Evolutionary conservation across 2,888 invertebrate genomes (phyloP).

Genomic region (Ennomos erosarius): DNA sequence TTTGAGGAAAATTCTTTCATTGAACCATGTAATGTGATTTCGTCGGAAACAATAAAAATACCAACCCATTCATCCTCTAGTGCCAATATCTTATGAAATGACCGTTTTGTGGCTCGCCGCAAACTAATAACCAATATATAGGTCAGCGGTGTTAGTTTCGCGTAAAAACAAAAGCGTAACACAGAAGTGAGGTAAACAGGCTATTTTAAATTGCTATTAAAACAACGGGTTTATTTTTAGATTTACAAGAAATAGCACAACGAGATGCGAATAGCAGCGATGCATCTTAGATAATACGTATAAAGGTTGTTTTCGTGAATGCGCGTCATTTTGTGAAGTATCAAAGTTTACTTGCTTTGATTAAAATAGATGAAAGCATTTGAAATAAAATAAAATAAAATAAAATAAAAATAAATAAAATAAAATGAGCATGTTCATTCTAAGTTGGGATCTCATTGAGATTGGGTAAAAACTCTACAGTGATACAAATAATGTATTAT

Average conservation of each 20-base stretch:
- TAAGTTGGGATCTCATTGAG: no score
- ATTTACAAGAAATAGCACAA: conserved; percentile 33
- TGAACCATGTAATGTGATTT: conserved; percentile 14
- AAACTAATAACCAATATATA: conserved; percentile 44
- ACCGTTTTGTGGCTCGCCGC: conserved; percentile 37
- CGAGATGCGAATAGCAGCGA: conserved; percentile 30
- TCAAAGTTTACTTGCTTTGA: no score
- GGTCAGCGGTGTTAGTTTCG: conserved; percentile 48
- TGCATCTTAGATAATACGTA: neutral
- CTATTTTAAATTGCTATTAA: conserved; percentile 42
- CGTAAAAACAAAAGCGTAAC: conserved; percentile 39
- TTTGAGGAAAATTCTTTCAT: conserved; percentile 25
- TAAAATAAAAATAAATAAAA: no score
- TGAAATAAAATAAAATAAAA: no score
- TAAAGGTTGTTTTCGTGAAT: no score
- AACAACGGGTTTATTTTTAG: conserved; percentile 52
- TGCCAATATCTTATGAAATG: conserved; percentile 36
- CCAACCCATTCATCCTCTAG: conserved; percentile 20
- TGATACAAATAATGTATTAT: no score
- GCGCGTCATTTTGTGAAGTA: no score
- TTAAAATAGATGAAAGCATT: no score
- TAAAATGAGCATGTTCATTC: no score
- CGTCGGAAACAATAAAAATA: conserved; percentile 25
- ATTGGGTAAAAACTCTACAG: no score
- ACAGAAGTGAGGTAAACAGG: conserved; percentile 33